Evolutionary conservation across 2,113 vertebrate genomes (phyloP).

Genomic region (Sphaerodactylus townsendi): DNA sequence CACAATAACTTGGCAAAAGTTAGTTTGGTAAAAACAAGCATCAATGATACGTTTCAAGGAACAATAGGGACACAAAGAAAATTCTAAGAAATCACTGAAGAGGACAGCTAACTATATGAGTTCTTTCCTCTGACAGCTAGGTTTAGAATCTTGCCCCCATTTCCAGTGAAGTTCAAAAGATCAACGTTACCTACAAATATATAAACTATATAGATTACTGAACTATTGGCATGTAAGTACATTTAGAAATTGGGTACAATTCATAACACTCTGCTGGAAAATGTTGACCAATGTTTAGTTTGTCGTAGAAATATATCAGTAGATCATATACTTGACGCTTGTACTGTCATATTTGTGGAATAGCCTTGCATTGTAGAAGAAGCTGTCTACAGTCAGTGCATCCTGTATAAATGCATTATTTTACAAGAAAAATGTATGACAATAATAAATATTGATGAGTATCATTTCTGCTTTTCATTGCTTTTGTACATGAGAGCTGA

Average conservation of each 20-base stretch:
- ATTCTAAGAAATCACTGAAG: not conserved
- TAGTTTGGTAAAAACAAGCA: not conserved
- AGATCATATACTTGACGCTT: not conserved
- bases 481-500: accelerated
- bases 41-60: too few relatives aligned
- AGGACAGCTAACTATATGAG: not conserved
- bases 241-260: not conserved
- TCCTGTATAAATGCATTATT: not conserved
- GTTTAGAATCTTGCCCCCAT: not conserved
- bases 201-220: not conserved
- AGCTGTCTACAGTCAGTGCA: not conserved
- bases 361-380: not conserved
- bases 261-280: not conserved
- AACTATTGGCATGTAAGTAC: not conserved
- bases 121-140: not conserved
- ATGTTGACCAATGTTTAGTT: not conserved
- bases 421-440: not conserved
- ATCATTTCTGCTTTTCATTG: not conserved
- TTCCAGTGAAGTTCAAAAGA: not conserved
- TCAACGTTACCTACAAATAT: not conserved
- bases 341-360: not conserved
- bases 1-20: not conserved
- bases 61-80: not conserved
- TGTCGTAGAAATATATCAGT: not conserved
- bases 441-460: not conserved